These are phyloP conservation scores for Furnarius figulus DNA, from an alignment of 2,113 vertebrate genomes.

Conservation along the genomic window DNA sequence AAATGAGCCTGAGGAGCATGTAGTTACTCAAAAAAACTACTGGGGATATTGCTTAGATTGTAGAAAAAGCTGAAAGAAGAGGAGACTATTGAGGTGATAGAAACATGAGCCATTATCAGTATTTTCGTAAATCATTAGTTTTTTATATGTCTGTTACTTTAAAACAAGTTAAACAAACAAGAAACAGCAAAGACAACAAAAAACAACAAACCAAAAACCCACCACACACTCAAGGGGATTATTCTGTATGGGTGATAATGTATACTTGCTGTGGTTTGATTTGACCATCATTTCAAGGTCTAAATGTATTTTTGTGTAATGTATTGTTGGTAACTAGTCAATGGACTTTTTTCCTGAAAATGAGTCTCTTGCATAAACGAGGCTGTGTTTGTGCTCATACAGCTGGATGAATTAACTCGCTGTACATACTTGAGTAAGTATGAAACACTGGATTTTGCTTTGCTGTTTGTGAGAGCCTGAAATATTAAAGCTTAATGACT, in stretches of 20 bases:
- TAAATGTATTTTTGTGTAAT: background rate
- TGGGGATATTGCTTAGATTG: background rate
- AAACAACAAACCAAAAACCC: background rate
- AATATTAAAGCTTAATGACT: background rate
- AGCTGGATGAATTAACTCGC: background rate
- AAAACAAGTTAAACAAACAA: background rate
- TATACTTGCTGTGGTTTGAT: background rate
- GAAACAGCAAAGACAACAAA: background rate
- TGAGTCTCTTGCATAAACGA: background rate
- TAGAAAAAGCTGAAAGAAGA: background rate
- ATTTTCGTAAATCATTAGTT: slow-evolving; percentile 57
- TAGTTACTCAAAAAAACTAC: background rate
- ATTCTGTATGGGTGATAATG: background rate
- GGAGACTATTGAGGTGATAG: background rate
- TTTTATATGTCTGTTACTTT: background rate
- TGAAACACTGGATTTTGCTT: slow-evolving; percentile 47
- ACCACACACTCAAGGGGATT: background rate
- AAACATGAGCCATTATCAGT: slow-evolving; percentile 59
- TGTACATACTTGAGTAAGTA: slow-evolving; percentile 27
- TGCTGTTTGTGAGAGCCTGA: background rate
- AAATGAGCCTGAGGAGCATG: background rate
- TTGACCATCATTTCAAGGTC: background rate
- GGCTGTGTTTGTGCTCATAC: background rate
- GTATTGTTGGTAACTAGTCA: background rate
- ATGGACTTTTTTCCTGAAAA: background rate